Conservation (phyloP, 2,888 invertebrate species). For the Parthenolecanium corni region DNA sequence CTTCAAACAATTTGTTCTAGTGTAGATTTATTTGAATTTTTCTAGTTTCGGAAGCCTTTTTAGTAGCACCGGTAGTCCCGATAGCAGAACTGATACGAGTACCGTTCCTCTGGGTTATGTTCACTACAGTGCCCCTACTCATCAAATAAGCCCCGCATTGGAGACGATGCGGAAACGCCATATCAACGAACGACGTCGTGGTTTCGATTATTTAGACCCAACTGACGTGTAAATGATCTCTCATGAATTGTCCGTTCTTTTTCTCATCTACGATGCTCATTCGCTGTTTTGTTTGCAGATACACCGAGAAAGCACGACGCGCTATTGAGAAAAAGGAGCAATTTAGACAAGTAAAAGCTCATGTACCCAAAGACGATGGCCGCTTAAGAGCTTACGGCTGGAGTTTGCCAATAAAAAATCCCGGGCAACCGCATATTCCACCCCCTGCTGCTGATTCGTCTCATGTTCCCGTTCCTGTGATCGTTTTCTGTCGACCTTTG, state of each 20-base stretch:
- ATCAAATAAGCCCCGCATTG: conserved; percentile 51
- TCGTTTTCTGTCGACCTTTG: conserved; percentile 86
- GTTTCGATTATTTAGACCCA: conserved; percentile 34
- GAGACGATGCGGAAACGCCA: conserved; percentile 48
- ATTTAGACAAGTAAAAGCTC: conserved; percentile 78
- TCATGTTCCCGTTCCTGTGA: conserved; percentile 62
- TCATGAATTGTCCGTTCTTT: no score
- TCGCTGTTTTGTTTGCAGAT: neutral
- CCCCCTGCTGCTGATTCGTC: conserved; percentile 33
- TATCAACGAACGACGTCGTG: conserved; percentile 43
- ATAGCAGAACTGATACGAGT: conserved; percentile 35
- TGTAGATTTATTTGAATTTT: conserved; percentile 25
- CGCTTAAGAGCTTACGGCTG: conserved; percentile 94
- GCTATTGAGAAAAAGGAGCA: conserved; percentile 81
- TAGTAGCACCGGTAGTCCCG: conserved; percentile 47
- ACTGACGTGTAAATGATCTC: conserved; percentile 35
- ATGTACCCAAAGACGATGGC: conserved; percentile 92
- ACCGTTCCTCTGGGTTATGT: conserved; percentile 38
- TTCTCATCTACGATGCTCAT: no score
- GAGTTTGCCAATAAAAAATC: conserved; percentile 64
- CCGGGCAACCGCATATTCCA: conserved; percentile 31
- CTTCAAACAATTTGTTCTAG: neutral
- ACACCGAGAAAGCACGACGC: conserved; percentile 49
- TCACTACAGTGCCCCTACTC: conserved; percentile 59
- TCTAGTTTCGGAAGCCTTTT: conserved; percentile 61